Conservation (phyloP, 2,888 invertebrate genomes). For the Pinctada fucata region DNA sequence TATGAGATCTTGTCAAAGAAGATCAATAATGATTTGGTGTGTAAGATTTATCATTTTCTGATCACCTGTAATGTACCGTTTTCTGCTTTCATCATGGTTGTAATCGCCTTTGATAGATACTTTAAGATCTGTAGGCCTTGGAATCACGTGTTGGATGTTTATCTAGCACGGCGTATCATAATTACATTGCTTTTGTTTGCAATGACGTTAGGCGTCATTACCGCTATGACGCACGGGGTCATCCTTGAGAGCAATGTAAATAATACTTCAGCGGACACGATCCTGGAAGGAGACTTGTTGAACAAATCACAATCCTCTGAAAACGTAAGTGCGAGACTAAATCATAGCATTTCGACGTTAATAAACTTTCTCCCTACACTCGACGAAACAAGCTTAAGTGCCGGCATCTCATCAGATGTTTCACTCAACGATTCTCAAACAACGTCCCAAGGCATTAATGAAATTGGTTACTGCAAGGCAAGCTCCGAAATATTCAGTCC, state of each 20-base stretch:
- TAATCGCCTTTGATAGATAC: slow-evolving; percentile 72
- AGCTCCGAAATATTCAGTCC: slow-evolving; percentile 44
- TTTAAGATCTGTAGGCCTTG: slow-evolving; percentile 72
- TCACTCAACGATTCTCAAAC: neutral
- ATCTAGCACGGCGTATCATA: slow-evolving; percentile 43
- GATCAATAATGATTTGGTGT: slow-evolving; percentile 60
- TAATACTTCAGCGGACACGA: neutral
- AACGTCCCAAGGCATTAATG: slow-evolving; percentile 21
- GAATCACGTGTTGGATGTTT: slow-evolving; percentile 61
- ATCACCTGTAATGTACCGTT: slow-evolving; percentile 70
- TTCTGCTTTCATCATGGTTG: slow-evolving; percentile 72
- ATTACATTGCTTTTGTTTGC: slow-evolving; percentile 31
- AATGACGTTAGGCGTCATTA: slow-evolving; percentile 34
- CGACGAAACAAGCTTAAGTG: neutral
- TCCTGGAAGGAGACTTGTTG: neutral
- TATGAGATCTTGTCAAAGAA: slow-evolving; percentile 66
- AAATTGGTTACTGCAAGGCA: slow-evolving; percentile 45
- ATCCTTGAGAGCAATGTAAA: neutral
- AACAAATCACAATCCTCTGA: neutral
- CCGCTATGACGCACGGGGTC: slow-evolving; percentile 36
- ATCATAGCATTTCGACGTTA: neutral
- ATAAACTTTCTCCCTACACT: neutral
- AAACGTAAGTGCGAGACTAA: neutral
- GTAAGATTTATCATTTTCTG: slow-evolving; percentile 70
- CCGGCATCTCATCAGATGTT: neutral